Evolutionary conservation across 2,797 vertebrate species (phyloP).

Genomic region (Loris lydekkerianus): DNA sequence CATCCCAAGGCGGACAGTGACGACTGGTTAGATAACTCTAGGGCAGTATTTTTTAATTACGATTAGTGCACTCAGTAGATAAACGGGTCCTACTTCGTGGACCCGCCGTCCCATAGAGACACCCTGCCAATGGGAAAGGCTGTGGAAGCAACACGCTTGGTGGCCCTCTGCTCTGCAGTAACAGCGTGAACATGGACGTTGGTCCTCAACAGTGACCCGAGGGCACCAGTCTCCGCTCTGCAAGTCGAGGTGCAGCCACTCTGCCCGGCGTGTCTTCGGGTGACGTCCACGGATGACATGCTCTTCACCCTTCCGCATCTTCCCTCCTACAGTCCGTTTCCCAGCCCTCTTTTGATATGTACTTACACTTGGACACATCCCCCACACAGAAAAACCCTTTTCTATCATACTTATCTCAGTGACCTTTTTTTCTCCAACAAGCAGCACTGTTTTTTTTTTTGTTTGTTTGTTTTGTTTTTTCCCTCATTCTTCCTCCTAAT

Average conservation of each 20-base stretch:
- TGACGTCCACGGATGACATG: background rate
- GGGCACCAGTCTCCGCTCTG: background rate
- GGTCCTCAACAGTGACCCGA: background rate
- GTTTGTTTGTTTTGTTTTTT: background rate
- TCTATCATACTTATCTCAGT: conserved; percentile 82
- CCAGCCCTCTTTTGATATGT: conserved; percentile 70
- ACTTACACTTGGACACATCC: conserved; percentile 56
- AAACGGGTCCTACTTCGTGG: no score
- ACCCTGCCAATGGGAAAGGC: background rate
- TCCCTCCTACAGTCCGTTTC: conserved; percentile 50
- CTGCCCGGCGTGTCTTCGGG: no score
- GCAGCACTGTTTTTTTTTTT: conserved; percentile 65
- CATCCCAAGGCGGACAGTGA: background rate
- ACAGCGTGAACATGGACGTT: accelerated
- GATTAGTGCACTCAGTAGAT: accelerated
- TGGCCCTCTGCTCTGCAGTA: accelerated
- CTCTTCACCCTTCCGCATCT: conserved; percentile 73
- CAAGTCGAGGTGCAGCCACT: conserved; percentile 57
- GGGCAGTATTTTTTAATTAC: background rate
- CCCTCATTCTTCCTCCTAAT: conserved; percentile 79
- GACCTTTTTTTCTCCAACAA: conserved; percentile 79
- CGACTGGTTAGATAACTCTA: background rate
- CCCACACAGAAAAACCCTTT: conserved; percentile 48
- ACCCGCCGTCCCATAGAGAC: accelerated
- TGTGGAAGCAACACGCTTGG: accelerated